These are phyloP conservation scores for Lepilemur septentrionalis DNA, from an alignment of 2,797 vertebrate genomes.

Conservation along the genomic window DNA sequence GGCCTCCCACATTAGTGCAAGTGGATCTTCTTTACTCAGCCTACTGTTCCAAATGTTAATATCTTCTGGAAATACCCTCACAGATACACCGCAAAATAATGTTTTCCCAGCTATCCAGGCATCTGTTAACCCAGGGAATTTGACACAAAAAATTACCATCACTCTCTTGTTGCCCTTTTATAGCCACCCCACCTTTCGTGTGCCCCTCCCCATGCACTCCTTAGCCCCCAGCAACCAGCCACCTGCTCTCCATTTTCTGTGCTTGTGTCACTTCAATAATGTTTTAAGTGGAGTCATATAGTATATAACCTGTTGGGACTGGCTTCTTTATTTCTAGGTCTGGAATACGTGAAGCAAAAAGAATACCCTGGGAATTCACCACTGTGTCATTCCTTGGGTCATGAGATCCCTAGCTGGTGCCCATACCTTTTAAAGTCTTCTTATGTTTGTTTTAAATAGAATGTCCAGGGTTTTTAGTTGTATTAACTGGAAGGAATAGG, in stretches of 20 bases:
- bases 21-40: neutral
- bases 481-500: neutral
- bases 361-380: neutral
- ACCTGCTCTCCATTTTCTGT: neutral
- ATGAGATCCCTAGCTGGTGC: neutral
- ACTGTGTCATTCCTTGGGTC: neutral
- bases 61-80: neutral
- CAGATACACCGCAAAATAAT: neutral
- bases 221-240: neutral
- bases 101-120: neutral
- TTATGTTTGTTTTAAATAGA: neutral
- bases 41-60: neutral
- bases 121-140: neutral
- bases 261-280: neutral
- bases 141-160: neutral
- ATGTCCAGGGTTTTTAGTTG: neutral
- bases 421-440: neutral
- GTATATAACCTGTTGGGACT: neutral
- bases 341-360: neutral
- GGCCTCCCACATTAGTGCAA: neutral
- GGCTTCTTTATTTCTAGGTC: neutral
- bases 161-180: neutral
- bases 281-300: neutral
- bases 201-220: accelerated
- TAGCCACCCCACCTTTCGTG: neutral